Evolutionary conservation across 2,113 vertebrate species (phyloP), one percentile per base, ranked within the genome.

Genomic region (Elephas maximus): DNA sequence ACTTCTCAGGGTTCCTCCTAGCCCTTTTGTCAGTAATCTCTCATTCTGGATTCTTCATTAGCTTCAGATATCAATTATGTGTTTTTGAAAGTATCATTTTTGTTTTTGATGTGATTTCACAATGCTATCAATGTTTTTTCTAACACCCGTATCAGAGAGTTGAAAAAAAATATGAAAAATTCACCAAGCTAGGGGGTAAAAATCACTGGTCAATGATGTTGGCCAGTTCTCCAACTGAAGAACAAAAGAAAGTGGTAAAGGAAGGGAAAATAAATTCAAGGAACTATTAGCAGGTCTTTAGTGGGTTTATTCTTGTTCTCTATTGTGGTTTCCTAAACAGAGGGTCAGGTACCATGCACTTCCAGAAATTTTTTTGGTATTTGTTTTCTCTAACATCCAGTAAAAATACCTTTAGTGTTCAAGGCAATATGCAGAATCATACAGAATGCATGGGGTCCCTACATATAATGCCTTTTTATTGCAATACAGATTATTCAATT

Each of bases 41-140:
- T 94, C 63, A 94, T 90, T 96, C 33, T 96, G 48, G 93, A 95
- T 97, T 93, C 78, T 73, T 97, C 80, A 51, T 97, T 92, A 95
- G 77, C 84, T 94, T 92, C 78, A 97, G 77, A 71, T 97, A 93
- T 90, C 88, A 93, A 53, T 79, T 91, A 79, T 45, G 45, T 96
- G 30, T 92, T 96, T 94, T 88, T 86, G 41, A 74, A 92, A 95
- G 57, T 82, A 51, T 65, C 80, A 45, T 91, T 94, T n/a, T 88
- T 96, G 51, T 62, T 93, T 96, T 90, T 88, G 62, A 92, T 90
- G 60, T 89, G 37, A 88, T 88, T 96, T 95, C 85, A 92, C 44
- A 69, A 73, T 95, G 57, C 57, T 93, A 6, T 93, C 84, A 88
- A 2, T 88, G 41, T 94, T 90, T 69, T 23, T 28, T 69, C 69